Evolutionary conservation across 1,140 invertebrate species (phyloP).

Genomic region (Bombus superbus): DNA sequence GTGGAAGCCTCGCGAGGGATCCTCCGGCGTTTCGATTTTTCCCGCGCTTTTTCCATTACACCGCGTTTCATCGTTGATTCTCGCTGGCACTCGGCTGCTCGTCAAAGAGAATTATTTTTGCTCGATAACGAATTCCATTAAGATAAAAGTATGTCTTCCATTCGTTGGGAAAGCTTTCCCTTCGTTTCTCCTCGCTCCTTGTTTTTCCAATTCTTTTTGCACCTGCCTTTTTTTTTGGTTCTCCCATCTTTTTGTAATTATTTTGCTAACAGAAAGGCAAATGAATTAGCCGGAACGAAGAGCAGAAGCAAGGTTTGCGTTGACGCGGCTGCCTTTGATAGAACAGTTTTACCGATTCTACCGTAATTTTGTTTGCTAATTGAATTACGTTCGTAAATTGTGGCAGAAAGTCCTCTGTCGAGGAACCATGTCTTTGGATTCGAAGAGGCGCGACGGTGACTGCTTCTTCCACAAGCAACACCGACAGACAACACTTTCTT

Average conservation of each 20-base stretch:
- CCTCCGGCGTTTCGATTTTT: neutral
- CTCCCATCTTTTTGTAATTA: neutral
- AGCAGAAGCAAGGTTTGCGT: neutral
- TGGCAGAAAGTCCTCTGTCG: too few relatives aligned
- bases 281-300: neutral
- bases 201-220: neutral
- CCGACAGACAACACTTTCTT: too few relatives aligned
- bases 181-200: neutral
- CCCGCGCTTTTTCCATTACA: neutral
- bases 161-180: neutral
- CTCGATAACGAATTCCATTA: conserved; percentile 43
- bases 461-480: too few relatives aligned
- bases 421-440: too few relatives aligned
- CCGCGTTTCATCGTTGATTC: conserved; percentile 5
- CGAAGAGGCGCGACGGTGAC: too few relatives aligned
- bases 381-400: too few relatives aligned
- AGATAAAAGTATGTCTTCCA: conserved; percentile 27
- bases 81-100: neutral
- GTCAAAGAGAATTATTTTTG: conserved; percentile 30
- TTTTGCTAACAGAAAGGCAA: conserved; percentile 19
- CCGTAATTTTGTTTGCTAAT: too few relatives aligned
- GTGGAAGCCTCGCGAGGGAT: neutral
- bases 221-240: neutral
- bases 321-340: neutral
- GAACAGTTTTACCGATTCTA: neutral